Evolutionary conservation across 2,797 vertebrate species (phyloP), one percentile per base, ranked within the genome.

Genomic region (Mus spretus): DNA sequence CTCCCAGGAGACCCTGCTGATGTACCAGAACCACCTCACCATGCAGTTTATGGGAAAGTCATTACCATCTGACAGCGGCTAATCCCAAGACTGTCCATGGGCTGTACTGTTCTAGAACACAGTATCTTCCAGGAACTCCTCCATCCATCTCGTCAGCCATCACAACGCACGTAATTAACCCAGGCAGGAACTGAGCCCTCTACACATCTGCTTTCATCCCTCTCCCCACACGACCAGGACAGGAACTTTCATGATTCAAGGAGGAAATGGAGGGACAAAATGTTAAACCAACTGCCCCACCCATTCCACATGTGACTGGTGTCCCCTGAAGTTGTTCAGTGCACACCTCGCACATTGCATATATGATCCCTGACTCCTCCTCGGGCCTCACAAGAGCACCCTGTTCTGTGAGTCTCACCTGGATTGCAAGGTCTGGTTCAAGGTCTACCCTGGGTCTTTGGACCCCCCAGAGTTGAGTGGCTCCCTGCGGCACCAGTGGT

Each of bases 1-100:
- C 85, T 94, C 95, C 86, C 96, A 67, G 55, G 63, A 93, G 97
- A 65, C 22, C 53, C 72, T 50, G n/a, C 26, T 57, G 59, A 15
- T 67, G 77, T 11, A 28, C 67, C 84, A 50, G 59, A 61, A 19
- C 11, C 85, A 47, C 61, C 31, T 81, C 80, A 55, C 87, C 44
- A n/a, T 78, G 63, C 24, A 37, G 20, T 82, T 80, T 81, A 74
- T 37, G 89, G 55, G 67, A 61, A 75, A 88, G 14, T 81, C 47
- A 28, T 34, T 4, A 22, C 24, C 31, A 1, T 84, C 83, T 22
- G 88, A n/a, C 78, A 34, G n/a, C 3, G 26, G 55, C 74, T 79
- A 28, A 2, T 20, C 10, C n/a, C 53, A 37, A 40, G 55, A n/a
- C 79, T 12, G 15, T 47, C 2, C n/a, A 24, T 0, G 24, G 85